Conservation (phyloP, 2,888 invertebrate species). For the Metellina segmentata region DNA sequence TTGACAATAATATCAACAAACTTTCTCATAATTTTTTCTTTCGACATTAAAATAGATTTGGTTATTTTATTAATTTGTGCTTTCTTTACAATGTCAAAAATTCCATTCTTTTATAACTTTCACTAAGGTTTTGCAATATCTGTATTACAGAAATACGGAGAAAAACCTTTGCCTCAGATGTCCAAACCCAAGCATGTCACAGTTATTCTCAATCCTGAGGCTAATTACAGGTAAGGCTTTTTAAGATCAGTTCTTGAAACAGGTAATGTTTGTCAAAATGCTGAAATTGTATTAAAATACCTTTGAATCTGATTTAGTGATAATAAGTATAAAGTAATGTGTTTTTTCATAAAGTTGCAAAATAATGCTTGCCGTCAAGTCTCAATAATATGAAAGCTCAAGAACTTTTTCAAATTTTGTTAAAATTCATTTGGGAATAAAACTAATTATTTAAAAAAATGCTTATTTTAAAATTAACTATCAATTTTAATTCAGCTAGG, state of each 20-base stretch:
- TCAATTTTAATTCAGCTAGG: no score
- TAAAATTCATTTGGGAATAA: no score
- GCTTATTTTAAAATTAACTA: no score
- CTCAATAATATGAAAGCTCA: no score
- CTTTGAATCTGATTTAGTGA: no score
- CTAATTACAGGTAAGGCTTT: conserved; percentile 86
- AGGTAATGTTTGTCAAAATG: not conserved
- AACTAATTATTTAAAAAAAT: no score
- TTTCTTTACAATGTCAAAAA: not conserved
- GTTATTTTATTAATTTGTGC: not conserved
- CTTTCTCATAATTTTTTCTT: not conserved
- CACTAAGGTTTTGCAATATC: not conserved
- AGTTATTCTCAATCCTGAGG: conserved; percentile 94
- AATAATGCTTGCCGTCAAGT: no score
- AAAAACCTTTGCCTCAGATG: conserved; percentile 84
- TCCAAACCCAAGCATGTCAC: conserved; percentile 88
- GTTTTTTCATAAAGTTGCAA: no score
- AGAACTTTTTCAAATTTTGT: no score
- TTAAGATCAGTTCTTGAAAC: not conserved
- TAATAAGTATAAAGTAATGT: no score
- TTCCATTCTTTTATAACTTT: not conserved
- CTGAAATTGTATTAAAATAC: no score
- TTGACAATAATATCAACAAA: no score
- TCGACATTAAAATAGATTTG: not conserved
- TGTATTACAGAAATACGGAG: conserved; percentile 85